phyloP scores from a whole-genome alignment of 2,113 vertebrate species.

The Pao palembangensis region DNA sequence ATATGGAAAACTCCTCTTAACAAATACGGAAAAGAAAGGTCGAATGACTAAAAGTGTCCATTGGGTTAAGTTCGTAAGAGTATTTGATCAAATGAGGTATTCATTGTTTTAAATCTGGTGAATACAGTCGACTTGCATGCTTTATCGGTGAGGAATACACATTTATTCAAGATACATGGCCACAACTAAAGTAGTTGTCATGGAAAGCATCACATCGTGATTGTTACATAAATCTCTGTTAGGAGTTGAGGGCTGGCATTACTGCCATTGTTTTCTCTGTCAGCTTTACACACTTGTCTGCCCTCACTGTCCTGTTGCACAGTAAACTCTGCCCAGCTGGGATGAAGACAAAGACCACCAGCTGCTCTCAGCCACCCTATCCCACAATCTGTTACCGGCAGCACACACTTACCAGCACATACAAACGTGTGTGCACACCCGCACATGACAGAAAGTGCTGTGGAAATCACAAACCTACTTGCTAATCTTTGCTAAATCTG shows the following conservation, averaged over 20 bases:
- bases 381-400: constrained; percentile 20
- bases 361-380: constrained; percentile 7
- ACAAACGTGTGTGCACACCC: constrained; percentile 22
- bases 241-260: constrained; percentile 7
- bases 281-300: constrained; percentile 19
- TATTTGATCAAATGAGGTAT: constrained; percentile 1
- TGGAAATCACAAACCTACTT: constrained; percentile 57
- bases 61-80: neutral
- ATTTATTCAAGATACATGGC: too few species aligned
- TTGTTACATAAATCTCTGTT: too few species aligned
- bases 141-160: neutral
- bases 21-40: neutral
- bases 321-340: constrained; percentile 20
- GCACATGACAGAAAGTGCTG: constrained; percentile 46
- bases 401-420: constrained; percentile 6
- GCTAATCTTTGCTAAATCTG: constrained; percentile 61
- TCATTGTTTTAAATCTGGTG: neutral
- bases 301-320: constrained; percentile 26
- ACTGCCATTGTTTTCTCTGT: constrained; percentile 29
- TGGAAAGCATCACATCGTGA: constrained; percentile 1
- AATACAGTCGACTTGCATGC: neutral
- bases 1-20: constrained; percentile 7
- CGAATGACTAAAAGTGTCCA: neutral
- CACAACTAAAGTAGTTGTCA: neutral
- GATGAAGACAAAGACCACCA: constrained; percentile 42